phyloP scores from a whole-genome alignment of 2,888 invertebrate species.

The Drosophila tanythrix region DNA sequence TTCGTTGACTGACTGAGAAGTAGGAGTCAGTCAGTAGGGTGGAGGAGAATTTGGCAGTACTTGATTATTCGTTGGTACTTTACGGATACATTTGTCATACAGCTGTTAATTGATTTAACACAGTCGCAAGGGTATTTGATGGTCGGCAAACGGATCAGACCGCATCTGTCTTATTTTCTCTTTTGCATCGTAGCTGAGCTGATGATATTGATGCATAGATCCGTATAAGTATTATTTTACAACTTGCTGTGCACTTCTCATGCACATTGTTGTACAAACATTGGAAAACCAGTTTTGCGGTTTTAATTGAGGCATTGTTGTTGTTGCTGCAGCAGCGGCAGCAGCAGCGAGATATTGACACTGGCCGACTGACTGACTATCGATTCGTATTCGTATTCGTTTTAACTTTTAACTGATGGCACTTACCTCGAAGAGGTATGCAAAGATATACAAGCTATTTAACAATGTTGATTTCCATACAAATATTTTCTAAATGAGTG shows the following conservation, averaged over 20 bases:
- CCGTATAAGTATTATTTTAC: constrained; percentile 57
- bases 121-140: not conserved
- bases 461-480: not conserved
- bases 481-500: not conserved
- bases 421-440: constrained; percentile 12
- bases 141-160: constrained; percentile 11
- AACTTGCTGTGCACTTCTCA: constrained; percentile 37
- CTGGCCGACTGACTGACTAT: constrained; percentile 22
- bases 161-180: constrained; percentile 34
- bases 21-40: not conserved
- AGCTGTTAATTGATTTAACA: constrained; percentile 5
- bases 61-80: not conserved
- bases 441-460: constrained; percentile 20
- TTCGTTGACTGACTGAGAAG: not conserved
- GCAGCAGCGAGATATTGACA: constrained; percentile 37
- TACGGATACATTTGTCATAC: not conserved
- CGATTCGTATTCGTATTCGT: constrained; percentile 16
- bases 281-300: constrained; percentile 61
- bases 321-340: not conserved
- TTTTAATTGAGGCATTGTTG: constrained; percentile 60
- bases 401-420: constrained; percentile 24
- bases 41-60: not conserved
- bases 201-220: constrained; percentile 36
- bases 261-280: constrained; percentile 17
- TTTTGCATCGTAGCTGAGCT: constrained; percentile 15